phyloP scores from a whole-genome alignment of 1,140 invertebrate species.

The Trinorchestia longiramus region DNA sequence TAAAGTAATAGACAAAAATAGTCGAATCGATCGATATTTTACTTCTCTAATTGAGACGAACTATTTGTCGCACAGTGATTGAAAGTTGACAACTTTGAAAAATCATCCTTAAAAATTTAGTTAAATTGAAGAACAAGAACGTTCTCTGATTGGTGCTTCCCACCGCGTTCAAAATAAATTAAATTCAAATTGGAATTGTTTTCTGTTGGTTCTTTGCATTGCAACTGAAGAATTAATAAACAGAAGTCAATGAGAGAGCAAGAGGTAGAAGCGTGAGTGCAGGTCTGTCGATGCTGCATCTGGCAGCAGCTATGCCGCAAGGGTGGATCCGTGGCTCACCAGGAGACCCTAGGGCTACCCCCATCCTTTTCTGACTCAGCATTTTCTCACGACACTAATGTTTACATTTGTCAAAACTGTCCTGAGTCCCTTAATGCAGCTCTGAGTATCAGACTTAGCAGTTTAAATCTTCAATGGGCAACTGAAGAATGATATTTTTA shows the following conservation, averaged over 20 bases:
- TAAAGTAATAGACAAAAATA: not conserved
- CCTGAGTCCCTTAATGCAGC: not conserved
- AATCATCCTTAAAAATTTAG: not conserved
- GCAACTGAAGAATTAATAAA: no score
- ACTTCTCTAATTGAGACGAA: not conserved
- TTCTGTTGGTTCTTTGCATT: no score
- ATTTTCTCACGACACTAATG: not conserved
- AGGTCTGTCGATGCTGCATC: no score
- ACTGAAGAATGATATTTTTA: not conserved
- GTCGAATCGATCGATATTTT: not conserved
- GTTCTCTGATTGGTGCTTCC: no score
- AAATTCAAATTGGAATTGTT: no score
- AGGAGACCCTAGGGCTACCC: not conserved
- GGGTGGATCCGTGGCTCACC: not conserved
- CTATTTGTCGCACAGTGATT: not conserved
- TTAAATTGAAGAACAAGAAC: not conserved
- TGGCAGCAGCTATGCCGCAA: not conserved
- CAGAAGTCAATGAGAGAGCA: no score
- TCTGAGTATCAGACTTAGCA: not conserved
- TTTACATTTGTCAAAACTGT: slow-evolving; percentile 9
- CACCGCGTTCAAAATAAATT: no score
- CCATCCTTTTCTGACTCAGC: not conserved
- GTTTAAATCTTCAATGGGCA: not conserved
- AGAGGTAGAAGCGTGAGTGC: not conserved
- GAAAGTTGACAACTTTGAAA: not conserved